Evolutionary conservation across 2,888 invertebrate species (phyloP), one percentile per base, ranked within the genome.

Genomic region (Diadegma fenestrale): DNA sequence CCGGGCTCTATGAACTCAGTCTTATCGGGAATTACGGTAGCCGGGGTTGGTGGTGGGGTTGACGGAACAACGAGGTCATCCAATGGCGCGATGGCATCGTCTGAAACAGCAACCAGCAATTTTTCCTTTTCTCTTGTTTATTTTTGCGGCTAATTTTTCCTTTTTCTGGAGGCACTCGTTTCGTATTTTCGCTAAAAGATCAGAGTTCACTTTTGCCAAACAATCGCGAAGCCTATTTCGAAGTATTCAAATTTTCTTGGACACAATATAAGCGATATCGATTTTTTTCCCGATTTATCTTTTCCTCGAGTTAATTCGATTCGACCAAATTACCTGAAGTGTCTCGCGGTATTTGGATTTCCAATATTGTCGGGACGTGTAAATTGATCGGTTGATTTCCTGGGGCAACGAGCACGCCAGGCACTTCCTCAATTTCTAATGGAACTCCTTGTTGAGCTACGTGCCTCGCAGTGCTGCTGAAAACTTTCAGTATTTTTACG

Each of bases 11-110:
- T 77, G 14, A 78, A 71, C 68, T 73, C 80, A 26, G 22, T 80
- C 58, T 80, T 88, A 19, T 83, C 85, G n/a, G 87, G 78, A 76
- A 81, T 89, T 76, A 85, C 45, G 0, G 89, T 89, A 22, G 90
- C 89, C 81, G 92, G 91, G 0, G 92, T 92, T 12, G 92, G 91
- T 19, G 92, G 91, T 61, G 91, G 91, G 0, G 92, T 92, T 26
- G 89, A 88, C 37, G 92, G 91, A 54, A 88, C 79, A 37, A 88
- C 76, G 22, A 85, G 81, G 66, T 82, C 85, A 19, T 86, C 63
- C 41, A 51, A 73, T 79, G 51, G 58, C 37, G 76, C 41, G 63
- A 81, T 30, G 63, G 77, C 84, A 30, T 76, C 84, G 19, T 61
- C 87, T 88, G 63, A 41, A 58, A 58, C 26, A 4, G 4, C 14